A percentile compares a stretch with the other conserved stretches of the same genome.
These are phyloP conservation scores for Harpalus rubripes DNA, from an alignment of 2,888 invertebrate genomes.

Conservation along the genomic window DNA sequence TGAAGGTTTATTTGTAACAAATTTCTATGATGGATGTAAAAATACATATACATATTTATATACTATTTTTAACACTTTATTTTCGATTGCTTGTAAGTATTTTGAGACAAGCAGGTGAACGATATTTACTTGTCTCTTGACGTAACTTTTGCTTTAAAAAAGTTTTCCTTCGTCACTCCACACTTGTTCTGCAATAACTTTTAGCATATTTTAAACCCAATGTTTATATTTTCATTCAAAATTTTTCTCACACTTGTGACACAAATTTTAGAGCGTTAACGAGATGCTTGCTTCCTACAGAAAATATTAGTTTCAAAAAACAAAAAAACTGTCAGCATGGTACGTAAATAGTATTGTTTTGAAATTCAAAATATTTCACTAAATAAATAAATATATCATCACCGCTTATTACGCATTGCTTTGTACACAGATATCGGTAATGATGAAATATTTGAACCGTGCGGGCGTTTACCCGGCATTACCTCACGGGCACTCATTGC, in stretches of 20 bases:
- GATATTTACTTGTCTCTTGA: slow-evolving; percentile 44
- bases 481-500: too few relatives aligned
- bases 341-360: too few relatives aligned
- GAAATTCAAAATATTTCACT: too few relatives aligned
- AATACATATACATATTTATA: slow-evolving; percentile 29
- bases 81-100: slow-evolving; percentile 21
- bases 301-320: too few relatives aligned
- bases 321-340: too few relatives aligned
- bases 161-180: background rate
- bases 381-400: too few relatives aligned
- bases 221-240: slow-evolving; percentile 38
- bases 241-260: background rate
- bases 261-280: slow-evolving; percentile 16
- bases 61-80: slow-evolving; percentile 33
- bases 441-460: too few relatives aligned
- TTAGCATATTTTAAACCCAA: slow-evolving; percentile 10
- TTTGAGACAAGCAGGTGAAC: slow-evolving; percentile 39
- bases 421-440: too few relatives aligned
- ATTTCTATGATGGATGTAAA: slow-evolving; percentile 23
- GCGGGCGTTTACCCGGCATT: too few relatives aligned
- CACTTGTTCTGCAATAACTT: slow-evolving; percentile 22
- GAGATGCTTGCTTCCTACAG: background rate
- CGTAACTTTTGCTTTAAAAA: slow-evolving; percentile 39
- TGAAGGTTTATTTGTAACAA: background rate
- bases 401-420: too few relatives aligned